Evolutionary conservation across 2,888 invertebrate genomes (phyloP).

Genomic region (Eilema depressum): DNA sequence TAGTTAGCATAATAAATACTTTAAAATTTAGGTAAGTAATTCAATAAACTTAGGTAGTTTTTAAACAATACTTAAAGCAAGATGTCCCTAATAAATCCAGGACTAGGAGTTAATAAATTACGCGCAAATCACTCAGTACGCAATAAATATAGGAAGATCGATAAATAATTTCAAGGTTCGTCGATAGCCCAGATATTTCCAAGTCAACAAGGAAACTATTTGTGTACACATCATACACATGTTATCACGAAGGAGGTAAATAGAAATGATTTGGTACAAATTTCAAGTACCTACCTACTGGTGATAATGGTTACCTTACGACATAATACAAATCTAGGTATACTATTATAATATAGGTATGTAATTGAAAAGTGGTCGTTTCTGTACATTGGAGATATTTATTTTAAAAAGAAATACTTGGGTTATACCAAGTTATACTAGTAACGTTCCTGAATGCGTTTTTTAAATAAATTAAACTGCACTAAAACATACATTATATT

Average conservation of each 20-base stretch:
- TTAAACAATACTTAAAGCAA: neutral
- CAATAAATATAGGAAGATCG: neutral
- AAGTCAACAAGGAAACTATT: constrained; percentile 13
- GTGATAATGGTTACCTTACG: constrained; percentile 5
- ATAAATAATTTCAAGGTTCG: constrained; percentile 10
- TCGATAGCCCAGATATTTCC: constrained; percentile 9
- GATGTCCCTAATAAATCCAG: neutral
- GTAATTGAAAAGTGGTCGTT: too few relatives aligned
- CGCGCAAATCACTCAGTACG: neutral
- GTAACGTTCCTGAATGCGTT: too few relatives aligned
- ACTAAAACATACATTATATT: too few relatives aligned
- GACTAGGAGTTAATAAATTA: neutral
- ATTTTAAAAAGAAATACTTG: too few relatives aligned
- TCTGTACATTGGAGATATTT: too few relatives aligned
- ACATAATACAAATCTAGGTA: too few relatives aligned
- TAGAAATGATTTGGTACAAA: neutral
- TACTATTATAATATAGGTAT: too few relatives aligned
- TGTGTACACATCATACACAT: constrained; percentile 5
- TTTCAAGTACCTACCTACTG: neutral
- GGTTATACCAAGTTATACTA: too few relatives aligned
- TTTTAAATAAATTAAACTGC: too few relatives aligned
- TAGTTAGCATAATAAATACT: too few relatives aligned
- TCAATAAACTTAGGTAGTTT: too few relatives aligned
- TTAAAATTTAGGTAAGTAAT: too few relatives aligned
- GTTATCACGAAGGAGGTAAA: neutral